Base-by-base conservation (phyloP, 2,888 invertebrate species). In the Crioceris asparagi region DNA sequence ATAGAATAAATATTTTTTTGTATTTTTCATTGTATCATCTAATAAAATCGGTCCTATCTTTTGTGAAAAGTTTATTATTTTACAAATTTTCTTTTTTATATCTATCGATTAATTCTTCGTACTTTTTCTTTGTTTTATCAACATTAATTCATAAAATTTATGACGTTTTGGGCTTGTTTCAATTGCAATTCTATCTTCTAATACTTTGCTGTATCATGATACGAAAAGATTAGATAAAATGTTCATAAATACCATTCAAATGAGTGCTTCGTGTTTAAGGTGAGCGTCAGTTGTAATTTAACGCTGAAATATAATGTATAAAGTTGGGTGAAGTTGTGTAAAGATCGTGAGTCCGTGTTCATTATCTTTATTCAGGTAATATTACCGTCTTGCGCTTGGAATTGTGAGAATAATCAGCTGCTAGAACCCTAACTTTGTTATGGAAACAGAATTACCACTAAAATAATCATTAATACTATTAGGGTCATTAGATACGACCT, bases 381-480 rank as follows among this genome's bases (percentile, higher is more conserved):
- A 56, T 56, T 56, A 50, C 44, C 47, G 53, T 47, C 44, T 47
- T 50, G 48, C 49, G 50, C 50, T 44, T 49, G 40, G 44, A 54
- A 56, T 49, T 46, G 54, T 59, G 59, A 56, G 56, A 57, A 57
- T 35, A 10, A 32, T 52, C 60, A 60, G 58, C 55, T 59, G 60
- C 53, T 38, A 47, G 40, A 45, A 48, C 54, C 54, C 57, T 56
- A 60, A 59, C 59, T 60, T 60, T 59, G 56, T 60, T 60, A 59
- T 59, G 58, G 60, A 60, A 59, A 59, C 60, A 58, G 49, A 59
- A 59, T 59, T 59, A 59, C 57, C 56, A 55, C 57, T 58, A 55
- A 60, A 60, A 57, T 52, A 59, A 56, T 58, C 57, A 59, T 60
- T 56, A 57, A 38, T 39, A 36, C 55, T 54, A 57, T 58, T 54